Percentiles rank a stretch among this genome's conserved stretches.
These are phyloP conservation scores for Cephus rjabovi DNA, from an alignment of 2,888 invertebrate genomes.

Conservation along the genomic window DNA sequence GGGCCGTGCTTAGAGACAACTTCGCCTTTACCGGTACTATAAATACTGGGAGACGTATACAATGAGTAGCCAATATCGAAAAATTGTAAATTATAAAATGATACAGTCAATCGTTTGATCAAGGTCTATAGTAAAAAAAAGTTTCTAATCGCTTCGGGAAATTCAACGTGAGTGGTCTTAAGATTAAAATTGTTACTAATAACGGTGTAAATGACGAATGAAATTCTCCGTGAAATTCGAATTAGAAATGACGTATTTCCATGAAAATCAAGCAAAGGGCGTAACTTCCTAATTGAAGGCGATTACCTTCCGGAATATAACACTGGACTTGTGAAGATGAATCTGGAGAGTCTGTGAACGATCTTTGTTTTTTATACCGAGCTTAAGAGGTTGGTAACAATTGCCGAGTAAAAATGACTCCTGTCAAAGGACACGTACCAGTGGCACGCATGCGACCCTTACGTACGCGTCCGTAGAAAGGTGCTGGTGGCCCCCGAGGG, in stretches of 20 bases:
- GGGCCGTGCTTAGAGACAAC: slow-evolving; percentile 43
- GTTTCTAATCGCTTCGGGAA: background rate
- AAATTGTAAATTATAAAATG: background rate
- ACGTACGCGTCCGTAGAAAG: background rate
- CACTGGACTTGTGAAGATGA: background rate
- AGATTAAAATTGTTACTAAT: background rate
- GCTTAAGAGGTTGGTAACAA: background rate
- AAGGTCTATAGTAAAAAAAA: background rate
- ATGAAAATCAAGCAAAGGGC: background rate
- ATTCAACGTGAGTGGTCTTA: background rate
- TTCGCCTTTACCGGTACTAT: background rate
- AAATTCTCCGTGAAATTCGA: background rate
- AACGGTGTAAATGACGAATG: background rate
- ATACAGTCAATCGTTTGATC: background rate
- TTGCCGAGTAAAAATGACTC: background rate
- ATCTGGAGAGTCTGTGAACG: background rate
- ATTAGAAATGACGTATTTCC: background rate
- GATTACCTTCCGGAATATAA: background rate
- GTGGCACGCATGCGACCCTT: background rate
- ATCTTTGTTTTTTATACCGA: background rate
- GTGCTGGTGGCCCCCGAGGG: background rate
- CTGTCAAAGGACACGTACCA: background rate
- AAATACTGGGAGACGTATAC: background rate
- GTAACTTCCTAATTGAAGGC: background rate
- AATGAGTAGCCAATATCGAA: background rate